Conservation (phyloP, 1,140 invertebrate species). For the Coelopa frigida region DNA sequence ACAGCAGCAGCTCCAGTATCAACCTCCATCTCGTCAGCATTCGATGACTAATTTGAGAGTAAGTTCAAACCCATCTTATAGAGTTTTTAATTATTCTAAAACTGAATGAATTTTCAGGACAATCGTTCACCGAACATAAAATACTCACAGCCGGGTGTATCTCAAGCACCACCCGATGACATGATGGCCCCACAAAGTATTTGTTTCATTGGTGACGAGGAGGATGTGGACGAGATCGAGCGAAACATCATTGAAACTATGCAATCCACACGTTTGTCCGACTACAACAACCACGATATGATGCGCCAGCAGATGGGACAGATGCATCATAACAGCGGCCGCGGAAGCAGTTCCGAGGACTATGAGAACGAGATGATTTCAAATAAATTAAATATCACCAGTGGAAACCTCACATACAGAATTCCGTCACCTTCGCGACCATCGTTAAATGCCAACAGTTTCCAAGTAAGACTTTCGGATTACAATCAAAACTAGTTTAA, state of each 20-base stretch:
- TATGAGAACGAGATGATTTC: constrained; percentile 38
- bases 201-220: constrained; percentile 74
- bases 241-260: constrained; percentile 42
- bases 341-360: constrained; percentile 34
- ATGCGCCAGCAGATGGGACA: constrained; percentile 28
- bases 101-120: too few species aligned
- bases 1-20: too few species aligned
- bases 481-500: constrained; percentile 13
- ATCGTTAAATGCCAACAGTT: constrained; percentile 62
- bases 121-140: too few species aligned
- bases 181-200: constrained; percentile 76
- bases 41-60: constrained; percentile 37
- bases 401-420: constrained; percentile 78
- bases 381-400: constrained; percentile 66
- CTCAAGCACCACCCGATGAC: constrained; percentile 28
- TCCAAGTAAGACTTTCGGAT: constrained; percentile 62
- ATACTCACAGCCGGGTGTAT: constrained; percentile 17
- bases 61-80: too few species aligned
- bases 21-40: constrained; percentile 41
- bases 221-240: constrained; percentile 43
- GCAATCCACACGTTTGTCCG: constrained; percentile 37
- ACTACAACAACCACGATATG: constrained; percentile 33
- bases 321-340: constrained; percentile 23
- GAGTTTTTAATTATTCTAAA: too few species aligned
- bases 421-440: constrained; percentile 72